Base-by-base conservation (phyloP, 35 echinoderm and acorn worm species). In the Apostichopus japonicus region DNA sequence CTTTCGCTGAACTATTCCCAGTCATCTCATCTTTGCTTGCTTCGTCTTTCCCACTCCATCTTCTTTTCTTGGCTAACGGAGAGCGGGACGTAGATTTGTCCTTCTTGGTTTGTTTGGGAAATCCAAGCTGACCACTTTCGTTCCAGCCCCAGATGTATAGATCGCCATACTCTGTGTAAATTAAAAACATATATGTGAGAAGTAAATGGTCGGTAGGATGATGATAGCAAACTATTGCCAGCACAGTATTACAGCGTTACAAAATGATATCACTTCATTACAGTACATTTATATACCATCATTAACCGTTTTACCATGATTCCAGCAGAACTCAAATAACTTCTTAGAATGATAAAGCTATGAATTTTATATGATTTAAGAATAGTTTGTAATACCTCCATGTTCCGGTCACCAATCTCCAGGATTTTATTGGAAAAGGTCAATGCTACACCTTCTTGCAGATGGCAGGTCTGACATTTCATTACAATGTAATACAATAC, bases 111-210 rank as follows among this genome's bases (percentile, higher is more conserved):
- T 83, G 44, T 65, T 83, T 93, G 19, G 93, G 61, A 52, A 98
- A 93, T 54, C 97, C 97, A 15, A 98, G 81, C 77, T 98, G 97
- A 55, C 97, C 97, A 80, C 92, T 88, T 84, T 96, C 97, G 92
- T 98, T 98, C 97, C 97, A 98, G 8, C 97, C 97, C 97, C 97
- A 98, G 8, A 98, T 91, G 53, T 98, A 98, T 19, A 98, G 24
- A 88, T 98, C 97, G 17, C 93, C 92, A 65, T 96, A 94, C 25
- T 79, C 97, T 98, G 86, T 53, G 79, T 15, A 92, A 33, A 51
- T 67, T 67, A 5, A 67, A 67, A 19, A 67, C 19, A 10, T 19
- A 16, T 67, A 19, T 19, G 19, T 8, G 3, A 19, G 19, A 67
- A 19, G 19, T 0, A 67, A 5, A 67, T 67, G 63, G 11, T 67